A percentile compares a stretch with the other conserved stretches of the same genome.
Conservation (phyloP, 2,888 invertebrate species). For the Mylabris sibirica region DNA sequence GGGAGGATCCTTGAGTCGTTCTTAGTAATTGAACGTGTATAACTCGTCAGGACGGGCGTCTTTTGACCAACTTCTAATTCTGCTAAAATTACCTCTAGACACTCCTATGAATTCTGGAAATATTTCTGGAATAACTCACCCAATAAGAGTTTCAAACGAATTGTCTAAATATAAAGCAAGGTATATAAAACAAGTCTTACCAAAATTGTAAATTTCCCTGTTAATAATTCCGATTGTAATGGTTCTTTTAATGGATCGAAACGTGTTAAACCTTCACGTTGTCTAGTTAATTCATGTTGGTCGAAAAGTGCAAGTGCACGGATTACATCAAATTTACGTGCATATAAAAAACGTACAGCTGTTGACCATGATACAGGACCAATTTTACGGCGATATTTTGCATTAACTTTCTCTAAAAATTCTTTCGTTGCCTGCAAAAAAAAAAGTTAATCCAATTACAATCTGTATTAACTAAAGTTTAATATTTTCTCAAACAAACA, state of each 20-base stretch:
- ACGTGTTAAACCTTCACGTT: conserved; percentile 83
- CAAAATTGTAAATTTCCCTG: conserved; percentile 96
- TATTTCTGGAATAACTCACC: too few species aligned
- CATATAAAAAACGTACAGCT: conserved; percentile 91
- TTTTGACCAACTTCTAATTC: too few species aligned
- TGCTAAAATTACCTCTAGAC: too few species aligned
- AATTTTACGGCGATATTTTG: conserved; percentile 64
- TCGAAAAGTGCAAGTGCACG: conserved; percentile 91
- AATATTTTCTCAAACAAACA: background rate
- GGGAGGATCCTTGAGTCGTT: too few species aligned
- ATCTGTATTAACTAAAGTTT: background rate
- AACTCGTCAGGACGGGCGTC: too few species aligned
- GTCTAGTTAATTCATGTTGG: conserved; percentile 89
- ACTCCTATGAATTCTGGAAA: too few species aligned
- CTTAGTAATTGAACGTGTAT: too few species aligned
- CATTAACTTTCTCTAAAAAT: conserved; percentile 80
- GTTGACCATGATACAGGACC: conserved; percentile 80
- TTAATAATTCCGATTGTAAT: conserved; percentile 84
- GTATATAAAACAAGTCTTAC: too few species aligned
- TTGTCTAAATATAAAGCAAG: too few species aligned
- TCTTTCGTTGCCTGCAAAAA: conserved; percentile 78
- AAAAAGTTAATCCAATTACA: conserved; percentile 27
- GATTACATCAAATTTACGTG: conserved; percentile 92
- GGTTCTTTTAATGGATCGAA: conserved; percentile 87
- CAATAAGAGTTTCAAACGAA: too few species aligned